Base-by-base conservation (phyloP, 1,140 invertebrate species). In the Anoplophora glabripennis region DNA sequence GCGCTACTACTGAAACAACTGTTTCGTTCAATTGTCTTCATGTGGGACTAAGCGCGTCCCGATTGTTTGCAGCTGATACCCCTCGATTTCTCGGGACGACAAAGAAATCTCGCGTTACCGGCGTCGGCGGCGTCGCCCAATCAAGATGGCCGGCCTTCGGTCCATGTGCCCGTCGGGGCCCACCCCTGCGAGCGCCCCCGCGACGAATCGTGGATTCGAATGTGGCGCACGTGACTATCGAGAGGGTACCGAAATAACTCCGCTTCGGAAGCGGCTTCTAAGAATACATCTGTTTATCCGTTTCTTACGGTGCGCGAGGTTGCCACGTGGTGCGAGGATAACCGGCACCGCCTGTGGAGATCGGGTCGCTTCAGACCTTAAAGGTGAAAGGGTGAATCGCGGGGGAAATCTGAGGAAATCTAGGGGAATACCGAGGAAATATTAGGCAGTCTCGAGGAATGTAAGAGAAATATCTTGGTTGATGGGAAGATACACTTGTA, bases 221-320 rank as follows among this genome's bases (percentile, higher is more conserved):
- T 8, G 9, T 10, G 41, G 12, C 41, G 41, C 41, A 42, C 41
- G 41, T 42, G 41, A 42, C 41, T 9, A 8, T 15, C 41, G 17
- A 42, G 14, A 15, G 14, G 9, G n/a, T 8, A 9, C 41, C 12
- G 12, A 42, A 42, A 42, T 42, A 42, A 17, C 14, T 42, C 17
- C 17, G 9, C 41, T 42, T 42, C 14, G 17, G 41, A 17, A 42
- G 12, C 10, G 17, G 41, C 41, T 42, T 42, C 41, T 12, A 42
- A 42, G 41, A 42, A 42, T 42, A 42, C 17, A 42, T 42, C 41
- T 42, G 41, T 42, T 42, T 42, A 42, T n/a, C 14, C 41, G 41
- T 42, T 14, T 14, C 14, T 10, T 14, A 9, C 10, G 12, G n/a
- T n/a, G 10, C 8, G 41, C 41, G 41, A 28, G 3, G 21, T 28